Base-by-base conservation (phyloP, 2,797 vertebrate species). In the Tamandua tetradactyla region DNA sequence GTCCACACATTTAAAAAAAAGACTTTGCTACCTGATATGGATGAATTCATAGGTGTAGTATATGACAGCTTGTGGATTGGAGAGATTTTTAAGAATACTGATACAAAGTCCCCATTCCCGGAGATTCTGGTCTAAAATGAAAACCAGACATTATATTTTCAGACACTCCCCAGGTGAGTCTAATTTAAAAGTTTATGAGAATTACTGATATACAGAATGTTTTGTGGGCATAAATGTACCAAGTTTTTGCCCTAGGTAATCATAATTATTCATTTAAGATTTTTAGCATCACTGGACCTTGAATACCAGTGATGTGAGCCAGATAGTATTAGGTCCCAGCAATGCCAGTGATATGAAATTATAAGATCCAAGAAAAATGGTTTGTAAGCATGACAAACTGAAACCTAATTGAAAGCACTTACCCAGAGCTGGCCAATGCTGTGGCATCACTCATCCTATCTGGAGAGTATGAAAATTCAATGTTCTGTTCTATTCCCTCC, bases 401-500 rank as follows among this genome's bases (percentile, higher is more conserved):
- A 91, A 84, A 94, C 94, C 93, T 90, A 89, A 97, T 71, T 71
- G 87, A 91, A 85, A 88, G 64, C 87, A 93, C 82, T 94, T 92
- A 80, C 62, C 35, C 87, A 69, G 68, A 84, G 87, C 44, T 5
- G 17, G 61, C 64, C 59, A 84, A 71, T 27, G 42, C 66, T 57
- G 20, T 30, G 23, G 52, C 52, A 62, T 84, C 69, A 9, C 69
- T 86, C 81, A 72, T 44, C 57, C 44, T 42, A 75, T 47, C 89
- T 89, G 55, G 44, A 61, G 76, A 94, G 86, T 71, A 91, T 42
- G 37, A 87, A 94, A 96, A 82, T 66, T 52, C 59, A 37, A 55
- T 37, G 2, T 87, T 81, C 40, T 86, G 37, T 68, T 78, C 66
- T 37, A 55, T 66, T 74, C 52, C 80, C 91, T 88, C 42, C 64